These are phyloP conservation scores for zebrafish (Danio rerio) DNA, from an alignment of 2,113 vertebrate genomes.

Conservation along the genomic window GRCz12tu NC_133179.1:11686501-11687000, in stretches of 20 bases:
- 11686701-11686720: background rate
- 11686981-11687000: too few species aligned
- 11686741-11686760: background rate
- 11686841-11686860: conserved; percentile 39
- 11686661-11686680: background rate
- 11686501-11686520: background rate
- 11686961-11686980: background rate
- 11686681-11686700: background rate
- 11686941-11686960: background rate
- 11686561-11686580: background rate
- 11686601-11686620: background rate
- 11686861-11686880: conserved; percentile 16
- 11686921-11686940: background rate
- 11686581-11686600: background rate
- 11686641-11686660: background rate
- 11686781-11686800: conserved; percentile 25
- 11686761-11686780: conserved; percentile 37
- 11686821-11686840: conserved; percentile 34
- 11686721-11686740: background rate
- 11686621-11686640: background rate
- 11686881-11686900: conserved; percentile 34
- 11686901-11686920: background rate
- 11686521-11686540: conserved; percentile 48
- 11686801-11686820: conserved; percentile 23
- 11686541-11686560: background rate